Evolutionary conservation across 2,113 vertebrate species (phyloP).

Genomic region (Nibea coibor): DNA sequence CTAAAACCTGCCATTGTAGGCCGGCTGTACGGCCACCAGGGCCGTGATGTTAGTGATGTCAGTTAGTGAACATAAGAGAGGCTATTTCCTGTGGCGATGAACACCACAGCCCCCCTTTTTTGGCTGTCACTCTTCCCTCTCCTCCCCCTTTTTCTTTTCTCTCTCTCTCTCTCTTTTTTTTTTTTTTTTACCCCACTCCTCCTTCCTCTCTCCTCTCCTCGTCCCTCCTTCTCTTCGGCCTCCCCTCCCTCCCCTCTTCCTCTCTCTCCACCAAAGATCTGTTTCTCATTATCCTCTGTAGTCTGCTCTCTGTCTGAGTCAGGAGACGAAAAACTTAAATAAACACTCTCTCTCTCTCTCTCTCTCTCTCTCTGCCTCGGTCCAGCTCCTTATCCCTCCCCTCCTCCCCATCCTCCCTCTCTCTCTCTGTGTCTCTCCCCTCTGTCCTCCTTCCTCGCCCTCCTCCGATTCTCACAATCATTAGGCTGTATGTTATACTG

Average conservation of each 20-base stretch:
- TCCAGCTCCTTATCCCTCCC: conserved; percentile 20
- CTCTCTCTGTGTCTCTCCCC: conserved; percentile 5
- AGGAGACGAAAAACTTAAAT: conserved; percentile 85
- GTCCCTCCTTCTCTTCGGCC: conserved; percentile 50
- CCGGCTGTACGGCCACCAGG: conserved; percentile 52
- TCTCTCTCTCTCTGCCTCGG: conserved; percentile 37
- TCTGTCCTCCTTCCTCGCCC: conserved; percentile 39
- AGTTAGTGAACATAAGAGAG: conserved; percentile 61
- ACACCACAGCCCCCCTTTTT: conserved; percentile 59
- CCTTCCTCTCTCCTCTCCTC: conserved; percentile 45
- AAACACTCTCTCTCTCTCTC: conserved; percentile 72
- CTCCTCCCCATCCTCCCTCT: conserved; percentile 18
- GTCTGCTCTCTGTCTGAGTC: conserved; percentile 86
- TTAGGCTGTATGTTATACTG: conserved; percentile 54
- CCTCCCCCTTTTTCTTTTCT: conserved; percentile 41
- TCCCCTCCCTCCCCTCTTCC: conserved; percentile 46
- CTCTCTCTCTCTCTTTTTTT: not conserved
- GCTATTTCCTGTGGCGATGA: conserved; percentile 75
- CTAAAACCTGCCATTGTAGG: conserved; percentile 36
- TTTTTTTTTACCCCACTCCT: conserved; percentile 22
- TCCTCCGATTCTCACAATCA: conserved; percentile 74
- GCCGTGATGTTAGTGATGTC: conserved; percentile 60
- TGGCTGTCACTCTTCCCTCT: conserved; percentile 66
- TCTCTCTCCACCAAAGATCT: conserved; percentile 77
- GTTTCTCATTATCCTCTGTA: conserved; percentile 87